phyloP scores from a whole-genome alignment of 2,888 invertebrate genomes.

The Aphodius sticticus region DNA sequence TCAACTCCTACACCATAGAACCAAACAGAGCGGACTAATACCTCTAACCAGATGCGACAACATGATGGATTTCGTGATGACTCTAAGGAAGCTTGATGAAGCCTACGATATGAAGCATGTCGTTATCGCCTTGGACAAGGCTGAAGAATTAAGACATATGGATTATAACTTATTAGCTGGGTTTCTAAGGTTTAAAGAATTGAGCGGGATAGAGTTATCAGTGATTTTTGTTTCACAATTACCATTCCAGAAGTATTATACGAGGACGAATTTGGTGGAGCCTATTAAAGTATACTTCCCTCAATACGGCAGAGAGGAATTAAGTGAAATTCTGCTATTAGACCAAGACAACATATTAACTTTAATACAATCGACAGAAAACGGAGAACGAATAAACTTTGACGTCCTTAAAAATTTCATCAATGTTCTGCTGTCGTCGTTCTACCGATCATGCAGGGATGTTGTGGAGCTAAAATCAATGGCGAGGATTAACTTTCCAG shows the following conservation, averaged over 20 bases:
- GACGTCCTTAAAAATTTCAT: conserved; percentile 76
- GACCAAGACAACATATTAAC: conserved; percentile 55
- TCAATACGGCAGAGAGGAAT: conserved; percentile 81
- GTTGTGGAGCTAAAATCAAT: conserved; percentile 83
- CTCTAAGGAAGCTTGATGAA: conserved; percentile 50
- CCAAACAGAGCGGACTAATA: conserved; percentile 57
- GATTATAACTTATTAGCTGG: conserved; percentile 77
- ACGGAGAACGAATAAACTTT: conserved; percentile 45
- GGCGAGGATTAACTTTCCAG: conserved; percentile 77
- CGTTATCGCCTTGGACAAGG: conserved; percentile 80
- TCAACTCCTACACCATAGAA: conserved; percentile 61
- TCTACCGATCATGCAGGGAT: conserved; percentile 85
- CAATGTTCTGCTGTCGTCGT: conserved; percentile 83
- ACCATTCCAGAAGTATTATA: conserved; percentile 81
- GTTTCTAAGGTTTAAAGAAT: conserved; percentile 77
- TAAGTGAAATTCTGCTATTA: conserved; percentile 61
- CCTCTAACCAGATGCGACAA: conserved; percentile 70
- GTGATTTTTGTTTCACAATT: conserved; percentile 81
- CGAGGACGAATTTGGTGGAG: conserved; percentile 73
- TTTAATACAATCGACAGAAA: conserved; percentile 45
- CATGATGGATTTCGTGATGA: conserved; percentile 69
- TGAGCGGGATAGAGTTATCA: conserved; percentile 68
- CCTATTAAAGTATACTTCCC: conserved; percentile 79
- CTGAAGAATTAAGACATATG: conserved; percentile 79
- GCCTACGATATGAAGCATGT: conserved; percentile 61